A percentile compares a stretch with the other conserved stretches of the same genome.
phyloP scores from a whole-genome alignment of 2,888 invertebrate genomes.

The Tachina lurida region DNA sequence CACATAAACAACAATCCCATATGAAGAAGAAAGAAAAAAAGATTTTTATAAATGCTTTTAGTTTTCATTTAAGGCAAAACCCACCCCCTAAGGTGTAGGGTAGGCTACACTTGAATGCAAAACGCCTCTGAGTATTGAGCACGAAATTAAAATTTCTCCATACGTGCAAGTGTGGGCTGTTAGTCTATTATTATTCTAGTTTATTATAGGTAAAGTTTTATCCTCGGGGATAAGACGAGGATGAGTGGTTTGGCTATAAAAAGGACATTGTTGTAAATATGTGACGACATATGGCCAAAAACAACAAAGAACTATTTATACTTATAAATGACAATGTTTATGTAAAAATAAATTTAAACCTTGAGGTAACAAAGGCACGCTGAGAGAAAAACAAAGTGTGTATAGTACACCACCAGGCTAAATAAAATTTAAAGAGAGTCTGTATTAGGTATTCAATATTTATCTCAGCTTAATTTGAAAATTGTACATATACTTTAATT shows the following conservation, averaged over 20 bases:
- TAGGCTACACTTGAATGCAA: constrained; percentile 44
- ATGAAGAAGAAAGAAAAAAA: constrained; percentile 34
- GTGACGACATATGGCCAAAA: constrained; percentile 71
- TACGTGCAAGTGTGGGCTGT: constrained; percentile 59
- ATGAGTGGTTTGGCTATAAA: constrained; percentile 48
- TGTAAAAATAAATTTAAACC: constrained; percentile 46
- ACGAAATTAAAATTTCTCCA: constrained; percentile 4
- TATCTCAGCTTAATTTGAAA: constrained; percentile 45
- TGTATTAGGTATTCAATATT: background rate
- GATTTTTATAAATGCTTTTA: constrained; percentile 67
- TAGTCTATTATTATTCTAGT: constrained; percentile 74
- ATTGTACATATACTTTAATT: constrained; percentile 44
- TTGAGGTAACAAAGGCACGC: background rate
- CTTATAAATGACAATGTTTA: constrained; percentile 59
- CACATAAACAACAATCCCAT: constrained; percentile 44
- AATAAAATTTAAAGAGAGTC: background rate
- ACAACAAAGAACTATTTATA: constrained; percentile 45
- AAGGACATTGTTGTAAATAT: constrained; percentile 68
- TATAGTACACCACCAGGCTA: background rate
- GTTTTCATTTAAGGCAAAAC: constrained; percentile 38
- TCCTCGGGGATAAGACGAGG: constrained; percentile 60
- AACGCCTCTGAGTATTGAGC: constrained; percentile 16
- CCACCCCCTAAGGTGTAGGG: constrained; percentile 58
- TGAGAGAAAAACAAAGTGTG: background rate
- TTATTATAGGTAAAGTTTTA: constrained; percentile 70